These are phyloP conservation scores for Sturnira hondurensis DNA, from an alignment of 2,113 vertebrate species.

Conservation along the genomic window DNA sequence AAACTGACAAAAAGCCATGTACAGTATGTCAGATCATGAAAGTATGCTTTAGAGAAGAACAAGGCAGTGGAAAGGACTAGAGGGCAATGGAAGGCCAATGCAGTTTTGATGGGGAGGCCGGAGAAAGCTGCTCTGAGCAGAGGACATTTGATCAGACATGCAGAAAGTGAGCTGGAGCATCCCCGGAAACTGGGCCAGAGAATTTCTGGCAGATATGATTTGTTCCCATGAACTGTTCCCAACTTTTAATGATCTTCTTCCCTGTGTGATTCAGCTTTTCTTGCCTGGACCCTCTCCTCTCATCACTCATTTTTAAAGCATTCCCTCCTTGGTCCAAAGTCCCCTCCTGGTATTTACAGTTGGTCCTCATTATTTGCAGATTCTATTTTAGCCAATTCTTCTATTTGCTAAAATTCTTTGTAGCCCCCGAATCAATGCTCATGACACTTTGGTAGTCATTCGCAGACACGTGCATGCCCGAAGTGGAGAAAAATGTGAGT, in stretches of 20 bases:
- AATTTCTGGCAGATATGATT: background rate
- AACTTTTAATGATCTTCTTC: background rate
- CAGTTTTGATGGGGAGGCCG: background rate
- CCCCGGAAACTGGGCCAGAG: background rate
- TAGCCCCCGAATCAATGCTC: background rate
- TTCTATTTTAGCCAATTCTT: background rate
- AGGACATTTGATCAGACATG: background rate
- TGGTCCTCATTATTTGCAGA: background rate
- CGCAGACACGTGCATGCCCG: fast-evolving
- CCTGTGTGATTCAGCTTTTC: background rate
- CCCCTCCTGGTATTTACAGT: background rate
- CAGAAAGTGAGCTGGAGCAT: background rate
- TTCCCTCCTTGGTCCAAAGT: background rate
- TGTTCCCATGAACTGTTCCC: background rate
- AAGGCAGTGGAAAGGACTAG: background rate
- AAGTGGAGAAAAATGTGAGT: background rate
- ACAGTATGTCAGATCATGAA: background rate
- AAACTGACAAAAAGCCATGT: background rate
- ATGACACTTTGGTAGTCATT: background rate
- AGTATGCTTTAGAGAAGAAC: background rate
- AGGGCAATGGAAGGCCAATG: background rate
- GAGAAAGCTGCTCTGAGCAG: background rate
- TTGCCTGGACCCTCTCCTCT: background rate
- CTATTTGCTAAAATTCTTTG: background rate
- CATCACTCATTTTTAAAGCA: background rate